Conservation (phyloP, 2,113 vertebrate species). For the Brachyhypopomus occidentalis region DNA sequence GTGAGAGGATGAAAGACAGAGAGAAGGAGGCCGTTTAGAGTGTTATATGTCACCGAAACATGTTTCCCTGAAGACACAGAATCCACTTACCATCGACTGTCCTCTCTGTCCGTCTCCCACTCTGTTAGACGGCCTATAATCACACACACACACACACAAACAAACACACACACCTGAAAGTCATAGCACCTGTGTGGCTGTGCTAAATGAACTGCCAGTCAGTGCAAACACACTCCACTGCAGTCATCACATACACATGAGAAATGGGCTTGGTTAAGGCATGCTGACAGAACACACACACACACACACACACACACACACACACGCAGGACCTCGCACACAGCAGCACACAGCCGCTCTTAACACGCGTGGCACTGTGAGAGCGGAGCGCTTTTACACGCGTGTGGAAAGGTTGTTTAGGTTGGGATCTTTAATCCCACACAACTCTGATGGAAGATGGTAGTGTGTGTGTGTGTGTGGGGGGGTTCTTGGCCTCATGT, state of each 20-base stretch:
- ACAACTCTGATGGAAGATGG: constrained; percentile 30
- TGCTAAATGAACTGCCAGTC: constrained; percentile 43
- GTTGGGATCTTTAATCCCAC: constrained; percentile 42
- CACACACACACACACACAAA: constrained; percentile 14
- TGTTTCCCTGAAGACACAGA: constrained; percentile 47
- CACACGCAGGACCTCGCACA: too few species aligned
- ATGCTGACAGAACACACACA: constrained; percentile 20
- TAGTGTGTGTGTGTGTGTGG: background rate
- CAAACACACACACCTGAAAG: constrained; percentile 37
- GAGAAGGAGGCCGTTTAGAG: constrained; percentile 42
- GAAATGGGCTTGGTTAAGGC: constrained; percentile 26
- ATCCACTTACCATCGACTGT: constrained; percentile 55
- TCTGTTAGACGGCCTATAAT: constrained; percentile 27
- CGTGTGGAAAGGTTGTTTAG: constrained; percentile 23
- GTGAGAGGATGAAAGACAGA: constrained; percentile 13
- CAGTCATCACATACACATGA: background rate
- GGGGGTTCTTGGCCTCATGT: constrained; percentile 46
- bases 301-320: background rate
- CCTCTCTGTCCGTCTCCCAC: constrained; percentile 19
- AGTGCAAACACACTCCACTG: constrained; percentile 16
- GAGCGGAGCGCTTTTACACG: background rate
- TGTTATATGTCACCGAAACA: constrained; percentile 49
- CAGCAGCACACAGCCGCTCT: background rate
- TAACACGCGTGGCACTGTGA: constrained; percentile 4
- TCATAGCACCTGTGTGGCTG: background rate